Base-by-base conservation (phyloP, 1,140 invertebrate species). In the Drosophila carrolli region DNA sequence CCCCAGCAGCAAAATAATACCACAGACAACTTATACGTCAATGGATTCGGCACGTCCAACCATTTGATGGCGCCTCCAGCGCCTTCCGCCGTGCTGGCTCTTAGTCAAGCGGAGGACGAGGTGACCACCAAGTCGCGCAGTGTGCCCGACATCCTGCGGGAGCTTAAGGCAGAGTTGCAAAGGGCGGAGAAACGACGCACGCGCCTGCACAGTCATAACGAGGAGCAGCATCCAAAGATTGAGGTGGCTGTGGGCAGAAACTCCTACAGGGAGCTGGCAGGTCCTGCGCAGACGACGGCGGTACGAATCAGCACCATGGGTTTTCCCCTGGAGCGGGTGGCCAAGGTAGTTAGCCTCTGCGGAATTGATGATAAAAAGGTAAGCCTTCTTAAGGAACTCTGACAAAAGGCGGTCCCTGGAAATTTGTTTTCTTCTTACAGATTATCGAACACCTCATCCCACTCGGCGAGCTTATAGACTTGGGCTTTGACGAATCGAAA, bases 361-460 rank as follows among this genome's bases (percentile, higher is more conserved):
- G 96, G 96, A 72, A 94, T 95, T 70, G 96, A 97, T 93, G 96
- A 97, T 92, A 97, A 97, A 92, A 97, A 97, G 94, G 96, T 97
- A 83, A 93, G 93, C 59, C 7, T 5, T 1, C 2, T 29, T 16
- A 5, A 10, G 1, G 0, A 10, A 3, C 13, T 29, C 5, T 9
- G 13, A 5, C 1, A 4, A 5, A 1, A 5, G 9, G 13, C 6
- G 29, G 0, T 19, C 6, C 7, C 6, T 40, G 0, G 0, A n/a
- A 16, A 3, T 1, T 10, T 6, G 9, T 37, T 5, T 46, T 8
- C n/a, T 10, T 29, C 23, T 10, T 35, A 16, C 29, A 74, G 95
- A 95, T 95, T 75, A 94, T 96, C 75, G 96, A 95, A 93, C 96
- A 95, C 92, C 94, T 93, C 80, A 94, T 94, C 91, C 95, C 93